Base-by-base conservation (phyloP, 2,888 invertebrate genomes). In the Tromatobia lineatoria region DNA sequence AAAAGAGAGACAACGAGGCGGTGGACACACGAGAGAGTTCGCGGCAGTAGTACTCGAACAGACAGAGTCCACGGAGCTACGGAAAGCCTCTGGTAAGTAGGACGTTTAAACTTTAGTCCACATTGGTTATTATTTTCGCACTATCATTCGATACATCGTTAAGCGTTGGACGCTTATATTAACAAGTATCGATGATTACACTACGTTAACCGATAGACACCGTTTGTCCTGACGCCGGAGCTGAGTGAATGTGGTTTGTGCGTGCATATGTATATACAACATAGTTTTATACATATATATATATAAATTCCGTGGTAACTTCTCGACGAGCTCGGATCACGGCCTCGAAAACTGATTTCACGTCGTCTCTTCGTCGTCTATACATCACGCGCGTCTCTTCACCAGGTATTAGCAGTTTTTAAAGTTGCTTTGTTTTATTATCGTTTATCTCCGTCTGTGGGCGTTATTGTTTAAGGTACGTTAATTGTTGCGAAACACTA, bases 341-440 rank as follows among this genome's bases (percentile, higher is more conserved):
- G 83, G 45, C 52, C n/a, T 64, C 38, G 70, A 82, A 82, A 75
- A 38, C n/a, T 61, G 76, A 94, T 95, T 94, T 94, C 85, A 89
- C 82, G 82, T 91, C 94, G 71, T 83, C 94, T 91, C 94, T 67
- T 83, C 94, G 94, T 94, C 94, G 94, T 94, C 90, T 90, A 89
- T 89, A 90, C 91, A 90, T 91, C 94, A 91, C 90, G 88, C 88
- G 88, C 90, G 92, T 94, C 93, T 94, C 74, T 94, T 94, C 93
- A 91, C 90, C 91, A 92, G 59, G 69, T 90, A 93, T 93, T 93
- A 52, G 69, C 90, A 93, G 93, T 93, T 93, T 93, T 92, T 93
- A 91, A 90, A 94, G 94, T 94, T 94, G 94, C 94, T 94, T 94
- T 94, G 94, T 94, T 13, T 52, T n/a, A n/a, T n/a, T n/a, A n/a